Evolutionary conservation across 37 sponge, comb jelly and placozoan genomes (phyloP).

Genomic region (Ianthella basta): DNA sequence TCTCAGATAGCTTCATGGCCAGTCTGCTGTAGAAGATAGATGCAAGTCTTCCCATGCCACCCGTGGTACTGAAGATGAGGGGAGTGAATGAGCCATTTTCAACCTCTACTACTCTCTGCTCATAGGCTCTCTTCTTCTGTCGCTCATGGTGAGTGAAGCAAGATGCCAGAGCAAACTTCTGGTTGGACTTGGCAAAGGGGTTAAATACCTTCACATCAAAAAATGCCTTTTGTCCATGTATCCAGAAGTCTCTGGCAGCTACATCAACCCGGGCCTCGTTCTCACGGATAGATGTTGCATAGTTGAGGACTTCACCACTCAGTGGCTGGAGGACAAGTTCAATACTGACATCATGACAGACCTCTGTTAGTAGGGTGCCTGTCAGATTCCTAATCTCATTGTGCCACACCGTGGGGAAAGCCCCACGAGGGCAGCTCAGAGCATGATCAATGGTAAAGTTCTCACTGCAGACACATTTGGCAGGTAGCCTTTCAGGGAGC

Average conservation of each 20-base stretch:
- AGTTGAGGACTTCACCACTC: conserved; percentile 8
- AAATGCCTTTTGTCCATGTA: conserved; percentile 28
- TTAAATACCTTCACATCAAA: conserved; percentile 31
- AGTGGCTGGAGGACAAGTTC: conserved; percentile 18
- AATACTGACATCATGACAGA: conserved; percentile 25
- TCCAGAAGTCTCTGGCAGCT: conserved; percentile 27
- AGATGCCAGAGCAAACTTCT: conserved; percentile 23
- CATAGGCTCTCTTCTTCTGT: conserved; percentile 5
- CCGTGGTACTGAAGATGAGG: conserved; percentile 20
- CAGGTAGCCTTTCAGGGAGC: conserved; percentile 9
- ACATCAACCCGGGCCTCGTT: conserved; percentile 18
- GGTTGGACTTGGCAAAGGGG: conserved; percentile 37
- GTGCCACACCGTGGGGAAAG: conserved; percentile 13
- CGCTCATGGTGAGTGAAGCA: conserved; percentile 18
- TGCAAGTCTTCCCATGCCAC: conserved; percentile 24
- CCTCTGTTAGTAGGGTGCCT: conserved; percentile 20
- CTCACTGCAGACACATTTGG: conserved; percentile 21
- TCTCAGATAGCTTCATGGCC: conserved; percentile 11
- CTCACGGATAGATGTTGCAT: background rate
- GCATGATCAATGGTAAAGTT: conserved; percentile 26
- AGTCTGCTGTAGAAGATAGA: conserved; percentile 35
- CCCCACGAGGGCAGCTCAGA: conserved; percentile 16
- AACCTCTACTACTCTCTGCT: conserved; percentile 10
- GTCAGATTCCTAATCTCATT: conserved; percentile 30
- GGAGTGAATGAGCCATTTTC: conserved; percentile 20